Evolutionary conservation across 2,888 invertebrate genomes (phyloP), one percentile per base, ranked within the genome.

Genomic region (Lycaena phlaeas): DNA sequence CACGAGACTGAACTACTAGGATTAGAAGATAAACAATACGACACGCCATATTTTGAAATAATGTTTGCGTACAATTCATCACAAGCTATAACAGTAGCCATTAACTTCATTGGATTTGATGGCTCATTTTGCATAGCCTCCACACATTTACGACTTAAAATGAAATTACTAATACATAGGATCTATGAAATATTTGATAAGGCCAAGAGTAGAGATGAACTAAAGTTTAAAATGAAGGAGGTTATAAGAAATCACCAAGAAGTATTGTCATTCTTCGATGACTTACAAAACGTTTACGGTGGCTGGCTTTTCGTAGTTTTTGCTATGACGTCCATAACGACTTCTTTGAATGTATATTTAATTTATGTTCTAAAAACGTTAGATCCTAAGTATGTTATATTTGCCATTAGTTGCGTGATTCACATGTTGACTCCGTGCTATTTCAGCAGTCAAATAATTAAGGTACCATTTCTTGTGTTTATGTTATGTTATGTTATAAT

Each of bases 51-150:
- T 45, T 77, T 68, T 34, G 65, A 76, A 44, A 46, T 66, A 1
- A 52, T 71, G 36, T 78, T 71, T 42, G 64, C 60, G 0, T 74
- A 69, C 47, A 71, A 63, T 37, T 56, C 66, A 14, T 6, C 57
- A 0, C 65, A 67, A 36, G 64, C 65, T 18, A 22, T 68, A 1
- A 49, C 63, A 3, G 52, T 77, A 0, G 52, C 61, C 1, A 66
- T 68, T 2, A 64, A 65, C 26, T 77, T 64, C 42, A 50, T 58
- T 3, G 75, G 76, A 1, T 65, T 76, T 7, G 78, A 76, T 26
- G 73, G 74, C 1, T 72, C 71, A 0, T 76, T 74, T 41, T 74
- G 76, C 40, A 74, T 77, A 36, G 67, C 68, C 1, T 69, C 65
- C 0, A 69, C 65, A 1, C 73, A 77, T 46, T 51, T 75, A 17